Evolutionary conservation across 2,113 vertebrate species (phyloP).

Genomic region (Barbus barbus): DNA sequence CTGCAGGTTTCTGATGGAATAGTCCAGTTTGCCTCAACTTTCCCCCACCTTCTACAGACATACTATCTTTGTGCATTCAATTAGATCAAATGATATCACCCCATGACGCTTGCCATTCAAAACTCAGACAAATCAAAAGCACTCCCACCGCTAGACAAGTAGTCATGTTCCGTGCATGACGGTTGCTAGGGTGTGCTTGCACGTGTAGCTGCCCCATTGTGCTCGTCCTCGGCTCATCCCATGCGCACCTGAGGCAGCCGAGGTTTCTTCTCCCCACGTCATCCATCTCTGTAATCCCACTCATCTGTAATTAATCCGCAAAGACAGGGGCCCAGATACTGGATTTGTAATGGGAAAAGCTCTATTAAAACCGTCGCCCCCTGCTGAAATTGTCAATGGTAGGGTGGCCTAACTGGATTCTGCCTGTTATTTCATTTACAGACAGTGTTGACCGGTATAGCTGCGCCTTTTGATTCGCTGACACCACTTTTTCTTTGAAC

Average conservation of each 20-base stretch:
- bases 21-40: conserved; percentile 36
- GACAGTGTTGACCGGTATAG: conserved; percentile 67
- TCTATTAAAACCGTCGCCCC: conserved; percentile 82
- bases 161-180: conserved; percentile 9
- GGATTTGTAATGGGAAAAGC: conserved; percentile 88
- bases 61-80: conserved; percentile 55
- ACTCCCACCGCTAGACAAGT: conserved; percentile 56
- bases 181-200: conserved; percentile 39
- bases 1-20: conserved; percentile 49
- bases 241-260: conserved; percentile 13
- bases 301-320: conserved; percentile 90
- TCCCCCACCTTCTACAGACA: not conserved
- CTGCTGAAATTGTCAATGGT: conserved; percentile 82
- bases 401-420: conserved; percentile 87
- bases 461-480: conserved; percentile 62
- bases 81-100: conserved; percentile 64
- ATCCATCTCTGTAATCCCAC: conserved; percentile 83
- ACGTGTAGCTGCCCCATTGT: conserved; percentile 39
- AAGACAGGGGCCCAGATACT: conserved; percentile 82
- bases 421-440: conserved; percentile 81
- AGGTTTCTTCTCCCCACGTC: not conserved
- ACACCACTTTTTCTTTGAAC: conserved; percentile 66
- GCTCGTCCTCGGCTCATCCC: conserved; percentile 33
- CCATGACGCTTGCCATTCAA: conserved; percentile 59
- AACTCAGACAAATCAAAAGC: conserved; percentile 64